A percentile compares a stretch with the other conserved stretches of the same genome.
phyloP scores from a whole-genome alignment of 2,888 invertebrate genomes.

The Neocrepidodera transversa region DNA sequence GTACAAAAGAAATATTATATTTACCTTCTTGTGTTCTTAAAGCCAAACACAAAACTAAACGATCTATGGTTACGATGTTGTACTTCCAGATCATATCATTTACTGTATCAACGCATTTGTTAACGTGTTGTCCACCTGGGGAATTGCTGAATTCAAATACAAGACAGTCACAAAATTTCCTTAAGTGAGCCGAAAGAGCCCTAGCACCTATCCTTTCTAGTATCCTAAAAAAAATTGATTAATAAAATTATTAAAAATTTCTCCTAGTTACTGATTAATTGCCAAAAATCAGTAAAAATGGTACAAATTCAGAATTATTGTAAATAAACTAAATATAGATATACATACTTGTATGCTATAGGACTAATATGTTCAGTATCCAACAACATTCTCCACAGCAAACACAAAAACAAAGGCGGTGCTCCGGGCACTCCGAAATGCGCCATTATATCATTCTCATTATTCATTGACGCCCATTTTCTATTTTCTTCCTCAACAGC shows the following conservation, averaged over 20 bases:
- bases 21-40: slow-evolving; percentile 85
- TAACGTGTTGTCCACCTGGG: slow-evolving; percentile 86
- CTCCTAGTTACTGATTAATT: background rate
- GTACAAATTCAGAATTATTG: no score
- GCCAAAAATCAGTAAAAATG: background rate
- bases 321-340: background rate
- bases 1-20: background rate
- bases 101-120: slow-evolving; percentile 93
- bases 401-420: slow-evolving; percentile 88
- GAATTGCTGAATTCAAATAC: slow-evolving; percentile 92
- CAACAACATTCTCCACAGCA: slow-evolving; percentile 94
- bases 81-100: slow-evolving; percentile 98
- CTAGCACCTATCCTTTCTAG: slow-evolving; percentile 92
- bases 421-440: slow-evolving; percentile 95
- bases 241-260: background rate
- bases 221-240: slow-evolving; percentile 67
- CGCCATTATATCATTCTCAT: slow-evolving; percentile 94
- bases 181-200: slow-evolving; percentile 86
- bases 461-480: slow-evolving; percentile 96
- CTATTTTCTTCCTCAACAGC: slow-evolving; percentile 95
- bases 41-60: slow-evolving; percentile 88
- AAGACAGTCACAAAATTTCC: slow-evolving; percentile 94
- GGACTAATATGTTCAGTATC: slow-evolving; percentile 93
- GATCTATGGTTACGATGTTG: slow-evolving; percentile 93
- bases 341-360: slow-evolving; percentile 87